Evolutionary conservation across 1,140 invertebrate species (phyloP).

Genomic region (Pararge aegeria): DNA sequence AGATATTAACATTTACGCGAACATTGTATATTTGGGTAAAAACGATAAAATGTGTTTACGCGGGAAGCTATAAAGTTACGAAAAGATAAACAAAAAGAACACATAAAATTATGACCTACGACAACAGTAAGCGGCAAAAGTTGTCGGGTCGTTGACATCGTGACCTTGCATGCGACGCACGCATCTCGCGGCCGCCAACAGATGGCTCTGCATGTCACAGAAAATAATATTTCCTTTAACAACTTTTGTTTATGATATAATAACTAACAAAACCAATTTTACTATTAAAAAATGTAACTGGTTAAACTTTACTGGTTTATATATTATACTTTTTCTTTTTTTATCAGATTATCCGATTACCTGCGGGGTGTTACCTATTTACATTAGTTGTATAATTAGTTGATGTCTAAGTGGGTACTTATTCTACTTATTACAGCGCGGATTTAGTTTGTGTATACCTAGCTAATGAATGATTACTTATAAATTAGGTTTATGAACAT

Average conservation of each 20-base stretch:
- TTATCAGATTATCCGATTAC: no score
- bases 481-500: no score
- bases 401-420: no score
- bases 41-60: conserved; percentile 53
- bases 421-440: no score
- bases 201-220: conserved; percentile 51
- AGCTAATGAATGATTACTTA: no score
- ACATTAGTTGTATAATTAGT: no score
- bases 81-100: conserved; percentile 80
- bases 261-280: not conserved
- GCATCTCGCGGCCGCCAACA: conserved; percentile 47
- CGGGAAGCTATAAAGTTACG: conserved; percentile 70
- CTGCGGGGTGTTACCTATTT: no score
- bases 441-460: no score
- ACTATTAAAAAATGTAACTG: not conserved
- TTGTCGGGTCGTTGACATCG: conserved; percentile 75
- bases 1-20: conserved; percentile 6
- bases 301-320: not conserved
- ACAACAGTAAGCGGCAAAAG: conserved; percentile 77
- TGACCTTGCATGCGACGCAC: conserved; percentile 62
- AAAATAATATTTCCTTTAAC: not conserved
- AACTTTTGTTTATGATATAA: not conserved
- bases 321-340: no score
- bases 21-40: conserved; percentile 10
- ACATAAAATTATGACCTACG: conserved; percentile 80